phyloP scores from a whole-genome alignment of 1,140 invertebrate species.

The Pseudoatta argentina region DNA sequence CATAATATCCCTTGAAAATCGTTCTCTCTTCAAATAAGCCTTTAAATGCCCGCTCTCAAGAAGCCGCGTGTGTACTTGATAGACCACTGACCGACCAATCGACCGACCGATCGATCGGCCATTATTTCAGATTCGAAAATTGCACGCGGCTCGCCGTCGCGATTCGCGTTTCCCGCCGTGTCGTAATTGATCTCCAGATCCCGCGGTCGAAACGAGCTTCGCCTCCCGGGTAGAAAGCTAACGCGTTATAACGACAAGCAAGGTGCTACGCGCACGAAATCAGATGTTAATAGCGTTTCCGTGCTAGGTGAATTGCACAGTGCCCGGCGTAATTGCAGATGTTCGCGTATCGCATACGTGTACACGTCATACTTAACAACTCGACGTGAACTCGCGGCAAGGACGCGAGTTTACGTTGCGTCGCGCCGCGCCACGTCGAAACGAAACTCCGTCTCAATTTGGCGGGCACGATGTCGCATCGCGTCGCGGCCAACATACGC shows the following conservation, averaged over 20 bases:
- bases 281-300: conserved; percentile 68
- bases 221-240: conserved; percentile 67
- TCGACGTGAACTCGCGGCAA: not conserved
- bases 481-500: not conserved
- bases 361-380: conserved; percentile 48
- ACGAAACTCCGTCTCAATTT: conserved; percentile 21
- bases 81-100: conserved; percentile 31
- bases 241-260: conserved; percentile 55
- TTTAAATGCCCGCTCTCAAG: conserved; percentile 24
- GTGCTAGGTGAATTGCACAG: conserved; percentile 64
- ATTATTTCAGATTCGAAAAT: conserved; percentile 56
- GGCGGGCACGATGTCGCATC: not conserved
- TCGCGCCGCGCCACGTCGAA: not conserved
- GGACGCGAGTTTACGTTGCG: conserved; percentile 16
- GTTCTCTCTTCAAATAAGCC: conserved; percentile 2
- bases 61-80: not conserved
- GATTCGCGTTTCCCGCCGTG: conserved; percentile 50
- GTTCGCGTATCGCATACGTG: conserved; percentile 62
- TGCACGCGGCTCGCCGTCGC: not conserved
- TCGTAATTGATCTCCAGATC: conserved; percentile 57
- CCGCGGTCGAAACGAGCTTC: conserved; percentile 38
- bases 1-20: not conserved
- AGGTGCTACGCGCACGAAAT: conserved; percentile 63
- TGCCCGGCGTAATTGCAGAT: conserved; percentile 66
- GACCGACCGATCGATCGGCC: conserved; percentile 20